These are phyloP conservation scores for Premnoplex brunnescens DNA, from an alignment of 2,797 vertebrate genomes.

Conservation along the genomic window DNA sequence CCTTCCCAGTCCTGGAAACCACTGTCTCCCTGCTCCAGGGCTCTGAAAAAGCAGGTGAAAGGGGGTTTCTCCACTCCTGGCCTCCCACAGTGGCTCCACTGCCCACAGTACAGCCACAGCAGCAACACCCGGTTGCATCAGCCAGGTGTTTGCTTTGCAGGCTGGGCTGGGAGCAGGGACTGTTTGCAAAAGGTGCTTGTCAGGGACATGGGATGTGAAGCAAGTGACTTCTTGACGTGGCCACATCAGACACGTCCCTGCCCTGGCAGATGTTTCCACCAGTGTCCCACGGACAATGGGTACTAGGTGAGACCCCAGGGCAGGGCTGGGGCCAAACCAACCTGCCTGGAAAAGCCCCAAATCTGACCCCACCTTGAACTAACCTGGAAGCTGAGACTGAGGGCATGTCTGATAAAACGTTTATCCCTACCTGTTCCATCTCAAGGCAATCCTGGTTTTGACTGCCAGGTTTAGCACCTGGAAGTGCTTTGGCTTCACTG, in stretches of 20 bases:
- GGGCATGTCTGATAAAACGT: neutral
- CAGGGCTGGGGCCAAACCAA: neutral
- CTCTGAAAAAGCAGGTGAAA: neutral
- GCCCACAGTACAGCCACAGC: neutral
- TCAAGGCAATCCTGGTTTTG: neutral
- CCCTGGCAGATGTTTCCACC: neutral
- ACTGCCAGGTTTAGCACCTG: neutral
- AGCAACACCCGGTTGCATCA: neutral
- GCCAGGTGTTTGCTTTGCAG: constrained; percentile 60
- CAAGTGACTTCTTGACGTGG: neutral
- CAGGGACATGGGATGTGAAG: neutral
- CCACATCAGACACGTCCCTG: neutral
- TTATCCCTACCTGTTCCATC: rapidly evolving
- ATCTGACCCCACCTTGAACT: neutral
- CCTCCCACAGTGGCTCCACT: neutral
- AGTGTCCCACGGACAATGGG: rapidly evolving
- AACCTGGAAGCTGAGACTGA: neutral
- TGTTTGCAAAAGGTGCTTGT: constrained; percentile 37
- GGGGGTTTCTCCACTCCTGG: neutral
- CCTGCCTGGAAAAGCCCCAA: neutral
- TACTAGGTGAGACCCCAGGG: neutral
- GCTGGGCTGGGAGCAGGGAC: constrained; percentile 19
- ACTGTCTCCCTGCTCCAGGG: neutral
- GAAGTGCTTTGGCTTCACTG: neutral
- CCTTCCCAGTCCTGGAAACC: neutral